Evolutionary conservation across 2,888 invertebrate species (phyloP).

Genomic region (Mongoloraphidia duomilia): DNA sequence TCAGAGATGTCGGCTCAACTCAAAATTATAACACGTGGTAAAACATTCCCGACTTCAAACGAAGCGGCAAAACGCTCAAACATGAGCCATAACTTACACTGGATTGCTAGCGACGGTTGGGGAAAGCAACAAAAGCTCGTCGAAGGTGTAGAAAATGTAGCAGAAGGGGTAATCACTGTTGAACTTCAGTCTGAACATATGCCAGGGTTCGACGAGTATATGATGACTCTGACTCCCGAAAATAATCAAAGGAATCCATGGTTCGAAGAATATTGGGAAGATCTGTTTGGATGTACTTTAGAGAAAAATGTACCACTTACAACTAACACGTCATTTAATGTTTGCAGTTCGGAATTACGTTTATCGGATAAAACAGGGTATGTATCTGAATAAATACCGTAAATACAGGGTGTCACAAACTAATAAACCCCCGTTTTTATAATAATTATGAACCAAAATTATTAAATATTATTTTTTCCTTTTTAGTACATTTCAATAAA

Average conservation of each 20-base stretch:
- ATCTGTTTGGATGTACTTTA: slow-evolving; percentile 46
- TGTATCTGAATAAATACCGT: slow-evolving; percentile 10
- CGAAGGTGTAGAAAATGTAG: slow-evolving; percentile 46
- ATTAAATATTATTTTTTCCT: no score
- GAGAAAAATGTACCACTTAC: slow-evolving; percentile 24
- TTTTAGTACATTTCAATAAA: no score
- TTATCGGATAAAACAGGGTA: slow-evolving; percentile 34
- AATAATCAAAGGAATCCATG: slow-evolving; percentile 51
- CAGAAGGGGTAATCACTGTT: slow-evolving; percentile 60
- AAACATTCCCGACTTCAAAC: no score
- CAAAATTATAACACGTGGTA: no score
- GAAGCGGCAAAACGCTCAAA: slow-evolving; percentile 38
- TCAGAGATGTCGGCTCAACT: no score
- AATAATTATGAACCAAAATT: no score
- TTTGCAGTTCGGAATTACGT: slow-evolving; percentile 31
- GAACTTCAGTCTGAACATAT: slow-evolving; percentile 49
- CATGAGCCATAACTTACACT: slow-evolving; percentile 35
- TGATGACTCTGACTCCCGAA: slow-evolving; percentile 43
- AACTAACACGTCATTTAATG: slow-evolving; percentile 23
- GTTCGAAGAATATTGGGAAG: slow-evolving; percentile 64
- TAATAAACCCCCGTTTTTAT: no score
- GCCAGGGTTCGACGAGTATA: slow-evolving; percentile 52
- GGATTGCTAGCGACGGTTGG: slow-evolving; percentile 56
- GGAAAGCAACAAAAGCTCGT: slow-evolving; percentile 50
- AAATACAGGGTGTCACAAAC: no score